Base-by-base conservation (phyloP, 2,888 invertebrate species). In the Diplolepis rosae region DNA sequence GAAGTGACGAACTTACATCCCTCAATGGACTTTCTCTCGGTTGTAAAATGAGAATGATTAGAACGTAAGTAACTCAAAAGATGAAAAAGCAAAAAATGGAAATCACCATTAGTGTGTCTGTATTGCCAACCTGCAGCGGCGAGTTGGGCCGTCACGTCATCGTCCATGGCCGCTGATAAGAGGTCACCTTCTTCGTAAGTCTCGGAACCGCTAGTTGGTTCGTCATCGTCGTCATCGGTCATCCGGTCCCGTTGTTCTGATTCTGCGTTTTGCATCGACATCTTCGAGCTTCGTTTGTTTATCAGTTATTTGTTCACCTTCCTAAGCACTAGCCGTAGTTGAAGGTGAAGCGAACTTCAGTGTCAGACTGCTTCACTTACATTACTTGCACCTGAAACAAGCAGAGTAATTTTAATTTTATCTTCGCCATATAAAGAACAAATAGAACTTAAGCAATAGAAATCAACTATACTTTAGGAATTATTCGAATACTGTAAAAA, bases 131-230 rank as follows among this genome's bases (percentile, higher is more conserved):
- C 98, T 88, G 98, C 97, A 82, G 98, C 97, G 69, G 97, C 98
- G 82, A 98, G 91, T 88, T 98, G 98, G 88, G 98, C 96, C 79
- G 98, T 97, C 83, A 98, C 96, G 87, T 98, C 98, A 89, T 98
- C 98, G 80, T 94, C 94, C 93, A 96, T 94, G 66, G 95, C 94
- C 70, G 93, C 94, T 79, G 95, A 93, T 89, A 97, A 93, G 75
- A 97, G 92, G 86, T 98, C 98, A 1, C 92, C 91, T 68, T 94
- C 93, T 85, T 96, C 97, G 82, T 94, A 95, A 81, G 94, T 94
- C 48, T 92, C 91, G 50, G 95, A 95, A 66, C 93, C 94, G 32
- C 95, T 93, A 68, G 95, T 94, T 70, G 95, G 95, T 71, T 94
- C 95, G 76, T 93, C 94, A 81, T 95, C 94, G 80, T 96, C 96